Conservation (phyloP, 2,113 vertebrate genomes). For the Proteles cristata region DNA sequence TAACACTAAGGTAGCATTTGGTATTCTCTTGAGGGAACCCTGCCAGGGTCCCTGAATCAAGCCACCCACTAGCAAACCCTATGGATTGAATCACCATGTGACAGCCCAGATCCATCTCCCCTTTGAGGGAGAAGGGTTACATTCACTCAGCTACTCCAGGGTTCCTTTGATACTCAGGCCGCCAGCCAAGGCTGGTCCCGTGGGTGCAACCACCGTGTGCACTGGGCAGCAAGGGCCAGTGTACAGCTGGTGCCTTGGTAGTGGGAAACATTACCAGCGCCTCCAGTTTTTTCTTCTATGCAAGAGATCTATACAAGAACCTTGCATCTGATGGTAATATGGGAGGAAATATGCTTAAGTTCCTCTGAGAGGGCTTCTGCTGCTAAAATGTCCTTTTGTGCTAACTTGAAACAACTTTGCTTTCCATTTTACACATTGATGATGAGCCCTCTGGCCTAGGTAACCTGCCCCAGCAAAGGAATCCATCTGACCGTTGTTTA, state of each 20-base stretch:
- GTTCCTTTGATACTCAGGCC: background rate
- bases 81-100: background rate
- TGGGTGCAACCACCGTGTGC: background rate
- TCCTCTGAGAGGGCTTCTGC: background rate
- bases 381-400: background rate
- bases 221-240: background rate
- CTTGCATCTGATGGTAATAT: background rate
- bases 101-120: background rate
- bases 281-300: background rate
- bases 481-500: background rate
- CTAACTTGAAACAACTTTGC: background rate
- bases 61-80: background rate
- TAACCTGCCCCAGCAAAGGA: background rate
- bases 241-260: background rate
- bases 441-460: background rate
- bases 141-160: background rate
- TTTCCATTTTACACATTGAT: background rate
- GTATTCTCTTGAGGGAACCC: background rate
- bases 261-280: background rate
- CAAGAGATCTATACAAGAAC: background rate
- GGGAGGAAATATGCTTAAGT: background rate
- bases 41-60: background rate
- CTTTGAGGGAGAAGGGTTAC: background rate
- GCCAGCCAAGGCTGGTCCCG: background rate
- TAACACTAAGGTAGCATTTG: background rate